Base-by-base conservation (phyloP, 2,113 vertebrate species). In the Epinephelus fuscoguttatus region DNA sequence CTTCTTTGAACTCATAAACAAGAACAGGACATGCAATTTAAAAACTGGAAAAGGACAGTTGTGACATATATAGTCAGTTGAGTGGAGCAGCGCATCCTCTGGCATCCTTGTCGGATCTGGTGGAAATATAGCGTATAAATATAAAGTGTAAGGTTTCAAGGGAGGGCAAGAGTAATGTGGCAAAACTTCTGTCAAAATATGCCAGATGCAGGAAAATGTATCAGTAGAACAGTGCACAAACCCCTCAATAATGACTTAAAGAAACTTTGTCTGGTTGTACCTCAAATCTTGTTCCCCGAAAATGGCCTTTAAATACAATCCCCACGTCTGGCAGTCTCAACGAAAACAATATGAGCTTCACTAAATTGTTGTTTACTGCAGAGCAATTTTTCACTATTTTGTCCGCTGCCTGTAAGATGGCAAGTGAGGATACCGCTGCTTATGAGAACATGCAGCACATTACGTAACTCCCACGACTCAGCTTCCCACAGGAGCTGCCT, bases 371-470 rank as follows among this genome's bases (percentile, higher is more conserved):
- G 17, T 15, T 61, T 19, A 40, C 23, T 52, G 59, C 25, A 23
- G 6, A 3, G 13, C 2, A 25, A 21, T 49, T 83, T 37, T 47
- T 71, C 30, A 3, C 7, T 55, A 12, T 87, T 70, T 23, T 33
- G 49, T 62, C 47, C 19, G 47, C 13, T 62, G 19, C 47, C 52
- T 23, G 21, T 64, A 12, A 75, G 52, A 49, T 56, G 42, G 13
- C 53, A 68, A 72, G 47, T 25, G 47, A 70, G 30, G 60, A 59
- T 27, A 49, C 14, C 18, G 64, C 69, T 21, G 64, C 72, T 40
- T 56, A 50, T 66, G 47, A 70, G 60, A 68, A 52, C 55, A 45
- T 27, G 30, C 11, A 0, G 49, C 37, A 79, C 30, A 56, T 71
- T 79, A 50, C 25, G 8, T 15, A 52, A 76, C 62, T 42, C 27